These are phyloP conservation scores for Vicugna pacos DNA, from an alignment of 2,113 vertebrate genomes.

Conservation along the genomic window DNA sequence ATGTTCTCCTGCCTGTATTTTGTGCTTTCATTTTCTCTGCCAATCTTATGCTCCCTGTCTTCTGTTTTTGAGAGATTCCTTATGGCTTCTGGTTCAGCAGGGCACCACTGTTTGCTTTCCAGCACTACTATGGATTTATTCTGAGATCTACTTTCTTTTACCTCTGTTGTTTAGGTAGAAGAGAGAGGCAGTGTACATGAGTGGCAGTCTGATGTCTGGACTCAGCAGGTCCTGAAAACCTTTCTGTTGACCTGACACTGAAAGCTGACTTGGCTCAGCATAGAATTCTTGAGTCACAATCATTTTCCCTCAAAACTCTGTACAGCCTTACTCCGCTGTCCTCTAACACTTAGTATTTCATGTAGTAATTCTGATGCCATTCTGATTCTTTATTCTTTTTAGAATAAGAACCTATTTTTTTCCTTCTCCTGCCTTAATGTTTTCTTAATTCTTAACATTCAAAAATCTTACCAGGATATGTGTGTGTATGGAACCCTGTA, in stretches of 20 bases:
- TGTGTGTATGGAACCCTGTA: not conserved
- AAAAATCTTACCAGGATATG: not conserved
- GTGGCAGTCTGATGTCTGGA: not conserved
- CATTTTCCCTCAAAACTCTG: not conserved
- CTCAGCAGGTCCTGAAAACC: not conserved
- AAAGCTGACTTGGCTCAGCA: not conserved
- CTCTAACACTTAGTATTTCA: not conserved
- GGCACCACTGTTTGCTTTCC: not conserved
- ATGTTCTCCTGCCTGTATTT: not conserved
- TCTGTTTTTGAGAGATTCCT: not conserved
- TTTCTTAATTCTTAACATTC: not conserved
- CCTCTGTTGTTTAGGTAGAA: not conserved
- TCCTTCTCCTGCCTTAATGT: not conserved
- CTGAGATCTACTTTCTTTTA: not conserved
- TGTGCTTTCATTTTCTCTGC: not conserved
- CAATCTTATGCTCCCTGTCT: not conserved
- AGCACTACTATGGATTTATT: not conserved
- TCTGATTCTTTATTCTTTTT: not conserved
- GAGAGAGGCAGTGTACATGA: not conserved
- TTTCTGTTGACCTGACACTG: not conserved
- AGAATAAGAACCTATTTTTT: not conserved
- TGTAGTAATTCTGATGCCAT: not conserved
- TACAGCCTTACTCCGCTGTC: not conserved
- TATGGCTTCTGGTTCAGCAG: not conserved
- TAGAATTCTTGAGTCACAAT: conserved; percentile 1